Evolutionary conservation across 2,113 vertebrate genomes (phyloP).

Genomic region (Pelusios castaneus): DNA sequence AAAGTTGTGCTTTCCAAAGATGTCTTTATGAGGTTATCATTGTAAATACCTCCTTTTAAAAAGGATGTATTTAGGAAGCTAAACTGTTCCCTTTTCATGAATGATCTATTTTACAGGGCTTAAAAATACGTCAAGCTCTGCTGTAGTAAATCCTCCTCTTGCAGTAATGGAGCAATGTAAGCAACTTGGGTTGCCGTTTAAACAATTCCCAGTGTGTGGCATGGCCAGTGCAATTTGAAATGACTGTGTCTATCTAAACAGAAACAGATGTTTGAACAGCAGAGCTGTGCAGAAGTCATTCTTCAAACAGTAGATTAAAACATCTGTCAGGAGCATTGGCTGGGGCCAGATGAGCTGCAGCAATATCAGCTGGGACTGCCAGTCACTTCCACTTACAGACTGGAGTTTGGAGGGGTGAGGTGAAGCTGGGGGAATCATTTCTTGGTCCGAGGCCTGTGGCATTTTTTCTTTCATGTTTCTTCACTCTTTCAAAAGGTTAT

Average conservation of each 20-base stretch:
- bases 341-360: constrained; percentile 50
- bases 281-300: constrained; percentile 69
- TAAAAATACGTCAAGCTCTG: constrained; percentile 66
- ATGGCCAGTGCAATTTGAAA: constrained; percentile 72
- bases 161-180: constrained; percentile 71
- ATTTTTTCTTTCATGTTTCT: not conserved
- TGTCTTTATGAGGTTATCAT: constrained; percentile 40
- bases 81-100: constrained; percentile 41
- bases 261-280: constrained; percentile 80
- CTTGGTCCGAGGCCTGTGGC: not conserved
- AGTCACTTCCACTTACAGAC: constrained; percentile 46
- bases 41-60: constrained; percentile 37
- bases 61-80: constrained; percentile 60
- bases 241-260: constrained; percentile 78
- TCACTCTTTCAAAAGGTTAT: not conserved
- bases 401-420: not conserved
- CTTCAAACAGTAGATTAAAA: constrained; percentile 82
- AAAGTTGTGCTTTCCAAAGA: constrained; percentile 20
- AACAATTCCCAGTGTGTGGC: constrained; percentile 77
- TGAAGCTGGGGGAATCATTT: rapidly evolving
- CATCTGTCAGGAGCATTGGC: constrained; percentile 76
- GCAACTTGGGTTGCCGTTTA: constrained; percentile 68
- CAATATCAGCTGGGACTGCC: constrained; percentile 75
- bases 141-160: constrained; percentile 67
- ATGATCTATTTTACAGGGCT: constrained; percentile 70